These are phyloP conservation scores for Dinomys branickii DNA, from an alignment of 2,113 vertebrate genomes.

Conservation along the genomic window DNA sequence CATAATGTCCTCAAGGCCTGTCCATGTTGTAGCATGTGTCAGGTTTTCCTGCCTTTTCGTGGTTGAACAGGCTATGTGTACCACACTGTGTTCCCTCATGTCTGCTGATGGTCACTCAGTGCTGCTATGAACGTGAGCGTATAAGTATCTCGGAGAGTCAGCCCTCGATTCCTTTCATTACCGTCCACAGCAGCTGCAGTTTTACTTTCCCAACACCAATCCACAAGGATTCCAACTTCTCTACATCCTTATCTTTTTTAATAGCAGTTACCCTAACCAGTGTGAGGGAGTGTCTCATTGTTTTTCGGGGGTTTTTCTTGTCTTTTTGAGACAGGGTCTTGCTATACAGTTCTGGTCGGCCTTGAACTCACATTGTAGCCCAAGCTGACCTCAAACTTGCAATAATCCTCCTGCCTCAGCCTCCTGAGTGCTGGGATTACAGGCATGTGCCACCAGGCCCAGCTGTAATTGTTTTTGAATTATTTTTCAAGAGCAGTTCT, in stretches of 20 bases:
- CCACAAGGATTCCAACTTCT: neutral
- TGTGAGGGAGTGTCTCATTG: conserved; percentile 4
- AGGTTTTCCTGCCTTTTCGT: conserved; percentile 22
- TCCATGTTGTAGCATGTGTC: neutral
- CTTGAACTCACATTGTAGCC: no score
- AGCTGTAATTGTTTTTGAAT: neutral
- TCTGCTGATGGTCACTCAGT: neutral
- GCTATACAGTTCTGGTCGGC: no score
- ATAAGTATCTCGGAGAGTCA: neutral
- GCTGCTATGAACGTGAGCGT: neutral
- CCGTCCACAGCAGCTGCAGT: neutral
- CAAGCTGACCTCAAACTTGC: no score
- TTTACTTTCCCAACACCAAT: neutral
- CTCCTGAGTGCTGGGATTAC: no score
- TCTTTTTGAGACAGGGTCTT: no score
- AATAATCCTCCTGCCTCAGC: no score
- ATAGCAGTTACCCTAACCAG: neutral
- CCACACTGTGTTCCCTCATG: neutral
- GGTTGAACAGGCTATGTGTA: neutral
- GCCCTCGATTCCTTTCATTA: neutral
- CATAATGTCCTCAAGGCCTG: neutral
- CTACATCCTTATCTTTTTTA: neutral
- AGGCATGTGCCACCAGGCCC: no score
- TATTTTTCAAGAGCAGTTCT: neutral
- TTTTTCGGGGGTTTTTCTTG: neutral